Conservation (phyloP, 1,140 invertebrate species). For the Panulirus ornatus region DNA sequence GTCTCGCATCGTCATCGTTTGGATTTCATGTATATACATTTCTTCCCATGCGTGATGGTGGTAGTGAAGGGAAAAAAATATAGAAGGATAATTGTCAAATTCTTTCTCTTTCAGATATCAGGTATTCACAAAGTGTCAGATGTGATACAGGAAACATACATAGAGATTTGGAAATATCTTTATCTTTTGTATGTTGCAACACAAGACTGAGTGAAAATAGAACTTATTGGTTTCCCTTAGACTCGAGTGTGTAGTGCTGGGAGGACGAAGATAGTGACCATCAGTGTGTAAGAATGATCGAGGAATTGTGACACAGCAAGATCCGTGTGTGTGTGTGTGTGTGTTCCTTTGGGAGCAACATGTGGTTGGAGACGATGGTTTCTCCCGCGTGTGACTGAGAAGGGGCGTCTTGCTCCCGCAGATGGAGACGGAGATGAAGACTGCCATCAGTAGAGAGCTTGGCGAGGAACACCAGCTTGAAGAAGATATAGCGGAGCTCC, state of each 20-base stretch:
- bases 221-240: too few species aligned
- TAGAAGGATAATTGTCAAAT: neutral
- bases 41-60: too few species aligned
- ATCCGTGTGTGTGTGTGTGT: too few species aligned
- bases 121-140: slow-evolving; percentile 33
- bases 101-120: slow-evolving; percentile 41
- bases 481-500: neutral
- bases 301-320: neutral
- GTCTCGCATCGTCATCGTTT: too few species aligned
- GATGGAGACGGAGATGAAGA: slow-evolving; percentile 67
- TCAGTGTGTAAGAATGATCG: neutral
- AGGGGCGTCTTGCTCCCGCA: slow-evolving; percentile 21
- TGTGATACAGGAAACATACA: neutral
- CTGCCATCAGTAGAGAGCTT: slow-evolving; percentile 53
- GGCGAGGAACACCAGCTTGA: slow-evolving; percentile 34
- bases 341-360: neutral
- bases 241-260: too few species aligned
- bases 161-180: neutral
- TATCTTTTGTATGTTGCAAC: neutral
- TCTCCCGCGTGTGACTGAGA: neutral
- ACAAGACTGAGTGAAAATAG: neutral
- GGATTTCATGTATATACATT: too few species aligned
- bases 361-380: neutral
- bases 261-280: too few species aligned
- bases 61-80: too few species aligned